Percentiles rank a stretch among this genome's conserved stretches.
Evolutionary conservation across 1,140 invertebrate genomes (phyloP).

Genomic region (Ectropis grisescens): DNA sequence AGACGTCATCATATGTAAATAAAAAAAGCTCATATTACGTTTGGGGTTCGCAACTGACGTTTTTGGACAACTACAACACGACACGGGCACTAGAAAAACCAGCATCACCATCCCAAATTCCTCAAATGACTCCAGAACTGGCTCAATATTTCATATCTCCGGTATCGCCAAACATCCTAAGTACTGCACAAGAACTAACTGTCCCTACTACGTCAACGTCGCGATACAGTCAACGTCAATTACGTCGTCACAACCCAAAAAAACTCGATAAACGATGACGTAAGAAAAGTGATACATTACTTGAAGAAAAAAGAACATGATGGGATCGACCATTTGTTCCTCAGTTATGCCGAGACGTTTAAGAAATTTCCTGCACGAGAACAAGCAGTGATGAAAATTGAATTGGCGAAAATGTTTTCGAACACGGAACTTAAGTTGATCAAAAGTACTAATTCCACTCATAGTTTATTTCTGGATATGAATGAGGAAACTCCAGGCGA

Average conservation of each 20-base stretch:
- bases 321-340: constrained; percentile 16
- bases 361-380: constrained; percentile 9
- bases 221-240: constrained; percentile 1
- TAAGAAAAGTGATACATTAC: background rate
- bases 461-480: no score
- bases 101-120: background rate
- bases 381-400: constrained; percentile 3
- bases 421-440: constrained; percentile 17
- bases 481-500: no score
- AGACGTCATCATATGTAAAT: background rate
- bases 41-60: constrained; percentile 14
- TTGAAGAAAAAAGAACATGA: constrained; percentile 10
- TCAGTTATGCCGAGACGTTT: constrained; percentile 22
- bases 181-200: background rate
- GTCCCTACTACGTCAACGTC: background rate
- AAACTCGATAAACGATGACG: background rate
- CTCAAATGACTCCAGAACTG: background rate
- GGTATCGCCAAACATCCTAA: background rate
- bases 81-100: background rate
- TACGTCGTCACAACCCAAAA: background rate
- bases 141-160: background rate
- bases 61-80: constrained; percentile 11
- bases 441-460: no score
- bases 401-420: constrained; percentile 23
- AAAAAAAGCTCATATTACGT: constrained; percentile 9